phyloP scores from a whole-genome alignment of 2,113 vertebrate species.

The Coturnix japonica region DNA sequence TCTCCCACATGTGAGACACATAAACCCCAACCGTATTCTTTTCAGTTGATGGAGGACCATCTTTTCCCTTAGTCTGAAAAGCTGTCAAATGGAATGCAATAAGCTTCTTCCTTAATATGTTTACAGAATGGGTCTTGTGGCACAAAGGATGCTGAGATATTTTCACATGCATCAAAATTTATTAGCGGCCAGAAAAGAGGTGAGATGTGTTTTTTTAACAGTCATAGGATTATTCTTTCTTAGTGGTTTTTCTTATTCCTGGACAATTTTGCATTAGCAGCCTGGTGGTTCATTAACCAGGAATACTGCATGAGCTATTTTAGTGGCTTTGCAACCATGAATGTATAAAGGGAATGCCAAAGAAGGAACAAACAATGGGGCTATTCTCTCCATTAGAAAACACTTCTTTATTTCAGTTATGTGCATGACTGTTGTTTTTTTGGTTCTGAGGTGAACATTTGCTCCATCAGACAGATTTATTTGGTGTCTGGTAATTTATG shows the following conservation, averaged over 20 bases:
- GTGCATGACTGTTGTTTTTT: background rate
- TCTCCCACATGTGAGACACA: too few species aligned
- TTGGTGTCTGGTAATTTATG: background rate
- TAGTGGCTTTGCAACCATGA: background rate
- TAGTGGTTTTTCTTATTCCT: background rate
- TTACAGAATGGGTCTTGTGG: background rate
- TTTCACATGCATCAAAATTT: background rate
- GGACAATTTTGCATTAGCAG: background rate
- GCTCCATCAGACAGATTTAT: background rate
- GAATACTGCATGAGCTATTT: background rate
- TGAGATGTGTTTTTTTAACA: background rate
- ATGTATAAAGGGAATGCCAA: background rate
- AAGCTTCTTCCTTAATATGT: background rate
- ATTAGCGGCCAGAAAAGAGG: background rate
- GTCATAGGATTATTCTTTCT: accelerated
- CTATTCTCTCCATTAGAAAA: background rate
- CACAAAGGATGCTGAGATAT: background rate
- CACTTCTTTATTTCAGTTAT: background rate
- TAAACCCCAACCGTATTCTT: background rate
- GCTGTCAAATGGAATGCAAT: background rate
- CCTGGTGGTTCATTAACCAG: background rate
- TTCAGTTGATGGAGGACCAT: background rate
- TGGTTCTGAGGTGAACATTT: background rate
- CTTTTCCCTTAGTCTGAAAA: background rate
- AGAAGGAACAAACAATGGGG: background rate